Base-by-base conservation (phyloP, 2,888 invertebrate genomes). In the Pseudoips prasinana region DNA sequence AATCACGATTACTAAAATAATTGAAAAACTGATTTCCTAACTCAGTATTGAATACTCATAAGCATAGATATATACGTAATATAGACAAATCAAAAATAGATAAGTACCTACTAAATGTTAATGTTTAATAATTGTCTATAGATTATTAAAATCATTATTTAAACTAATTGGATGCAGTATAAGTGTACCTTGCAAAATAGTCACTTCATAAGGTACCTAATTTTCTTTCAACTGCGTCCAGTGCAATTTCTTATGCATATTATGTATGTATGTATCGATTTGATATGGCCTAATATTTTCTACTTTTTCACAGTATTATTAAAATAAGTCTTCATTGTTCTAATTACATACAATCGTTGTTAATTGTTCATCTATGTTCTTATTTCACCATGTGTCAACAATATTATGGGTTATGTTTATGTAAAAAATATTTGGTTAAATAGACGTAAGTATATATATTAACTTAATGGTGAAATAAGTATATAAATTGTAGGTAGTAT, bases 301-400 rank as follows among this genome's bases (percentile, higher is more conserved):
- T 77, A 84, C 73, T 73, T 80, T 74, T 80, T 66, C 73, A 80
- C 70, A 74, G 74, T 79, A 72, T 76, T 75, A 74, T 61, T 71
- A 69, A 55, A 41, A 25, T 70, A 67, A 64, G 63, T 54, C 29
- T 55, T 40, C 29, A 22, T 10, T 58, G 51, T 33, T 25, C 27
- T 62, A 60, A 42, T 36, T 35, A 42, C 29, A 29, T 39, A 39
- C 32, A 30, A 23, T 25, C 26, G 29, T 34, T 38, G 28, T 42
- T 26, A 31, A 7, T 18, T 10, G 24, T 5, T 25, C 22, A 14
- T 3, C 2, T 5, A 5, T 14, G 5, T 14, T 14, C 2, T 33
- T 43, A 26, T 33, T 52, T 33, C 35, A 50, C 33, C 37, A 33
- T 9, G 4, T 25, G 18, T 22, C 11, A 18, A 22, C 10, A 8